A percentile compares a stretch with the other conserved stretches of the same genome.
Conservation (phyloP, 2,113 vertebrate genomes). For the Reinhardtius hippoglossoides region DNA sequence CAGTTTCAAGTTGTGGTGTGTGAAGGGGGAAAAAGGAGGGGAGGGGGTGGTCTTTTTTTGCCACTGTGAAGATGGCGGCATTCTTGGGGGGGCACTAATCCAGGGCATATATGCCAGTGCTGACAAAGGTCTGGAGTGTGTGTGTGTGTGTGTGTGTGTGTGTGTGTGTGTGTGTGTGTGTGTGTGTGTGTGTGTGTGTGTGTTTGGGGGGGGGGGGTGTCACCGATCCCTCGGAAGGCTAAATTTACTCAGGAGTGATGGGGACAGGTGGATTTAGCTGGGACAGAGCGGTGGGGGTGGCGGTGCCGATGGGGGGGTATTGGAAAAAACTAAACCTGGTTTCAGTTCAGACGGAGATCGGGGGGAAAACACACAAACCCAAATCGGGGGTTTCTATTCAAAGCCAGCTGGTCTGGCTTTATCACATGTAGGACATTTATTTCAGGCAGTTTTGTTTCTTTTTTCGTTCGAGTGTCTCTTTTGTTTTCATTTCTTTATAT, state of each 20-base stretch:
- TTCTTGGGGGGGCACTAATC: slow-evolving; percentile 75
- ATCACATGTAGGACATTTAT: slow-evolving; percentile 84
- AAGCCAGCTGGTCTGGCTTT: slow-evolving; percentile 99
- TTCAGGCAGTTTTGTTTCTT: slow-evolving; percentile 53
- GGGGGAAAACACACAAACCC: slow-evolving; percentile 87
- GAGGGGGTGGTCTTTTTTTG: slow-evolving; percentile 72
- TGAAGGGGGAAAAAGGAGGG: slow-evolving; percentile 25
- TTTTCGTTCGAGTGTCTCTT: slow-evolving; percentile 36
- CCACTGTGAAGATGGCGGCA: slow-evolving; percentile 78
- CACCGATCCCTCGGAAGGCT: slow-evolving; percentile 94
- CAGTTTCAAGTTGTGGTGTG: slow-evolving; percentile 28
- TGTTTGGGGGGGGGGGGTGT: slow-evolving; percentile 68
- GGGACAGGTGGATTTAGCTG: slow-evolving; percentile 88
- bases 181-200: no score
- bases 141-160: slow-evolving; percentile 34
- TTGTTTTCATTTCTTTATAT: slow-evolving; percentile 77
- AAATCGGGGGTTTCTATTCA: slow-evolving; percentile 95
- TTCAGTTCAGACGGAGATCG: slow-evolving; percentile 89
- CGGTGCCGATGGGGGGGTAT: slow-evolving; percentile 84
- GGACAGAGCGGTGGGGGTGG: slow-evolving; percentile 61
- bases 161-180: background rate
- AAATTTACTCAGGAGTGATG: slow-evolving; percentile 96
- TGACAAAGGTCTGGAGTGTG: slow-evolving; percentile 89
- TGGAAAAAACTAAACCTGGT: slow-evolving; percentile 85
- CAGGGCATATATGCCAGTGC: slow-evolving; percentile 85